Percentiles rank a stretch among this genome's conserved stretches.
Conservation (phyloP, 2,888 invertebrate genomes). For the Phalangium opilio region DNA sequence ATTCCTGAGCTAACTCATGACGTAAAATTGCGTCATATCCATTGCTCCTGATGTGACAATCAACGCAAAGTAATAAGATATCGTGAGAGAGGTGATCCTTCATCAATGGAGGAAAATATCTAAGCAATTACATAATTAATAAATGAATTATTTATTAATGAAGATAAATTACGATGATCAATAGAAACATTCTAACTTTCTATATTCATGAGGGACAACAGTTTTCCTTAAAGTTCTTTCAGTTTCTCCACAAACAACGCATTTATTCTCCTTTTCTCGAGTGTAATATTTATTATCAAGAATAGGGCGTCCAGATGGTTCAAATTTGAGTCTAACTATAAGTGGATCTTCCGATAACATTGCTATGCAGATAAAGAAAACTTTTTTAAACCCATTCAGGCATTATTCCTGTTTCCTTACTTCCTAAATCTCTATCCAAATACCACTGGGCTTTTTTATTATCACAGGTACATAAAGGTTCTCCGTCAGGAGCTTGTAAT, state of each 20-base stretch:
- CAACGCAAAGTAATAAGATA: slow-evolving; percentile 51
- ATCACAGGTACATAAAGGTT: slow-evolving; percentile 57
- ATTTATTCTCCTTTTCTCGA: slow-evolving; percentile 51
- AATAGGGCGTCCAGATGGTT: slow-evolving; percentile 55
- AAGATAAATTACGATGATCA: no score
- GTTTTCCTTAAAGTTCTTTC: slow-evolving; percentile 58
- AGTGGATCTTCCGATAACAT: slow-evolving; percentile 40
- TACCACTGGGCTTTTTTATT: slow-evolving; percentile 59
- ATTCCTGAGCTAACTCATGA: slow-evolving; percentile 41
- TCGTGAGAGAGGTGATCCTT: slow-evolving; percentile 70
- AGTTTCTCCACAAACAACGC: slow-evolving; percentile 57
- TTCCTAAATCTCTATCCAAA: slow-evolving; percentile 33
- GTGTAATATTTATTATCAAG: slow-evolving; percentile 58
- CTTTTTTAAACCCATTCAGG: background rate
- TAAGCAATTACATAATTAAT: no score
- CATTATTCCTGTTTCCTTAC: background rate
- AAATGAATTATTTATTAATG: background rate
- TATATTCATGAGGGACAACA: slow-evolving; percentile 66
- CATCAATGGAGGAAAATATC: slow-evolving; percentile 44
- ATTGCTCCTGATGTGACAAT: slow-evolving; percentile 55
- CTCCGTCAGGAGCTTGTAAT: slow-evolving; percentile 59
- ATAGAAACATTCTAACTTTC: slow-evolving; percentile 38
- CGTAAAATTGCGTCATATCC: slow-evolving; percentile 45
- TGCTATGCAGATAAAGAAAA: slow-evolving; percentile 24
- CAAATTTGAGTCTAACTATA: slow-evolving; percentile 55